Evolutionary conservation across 2,888 invertebrate species (phyloP).

Genomic region (Hipparchia semele): DNA sequence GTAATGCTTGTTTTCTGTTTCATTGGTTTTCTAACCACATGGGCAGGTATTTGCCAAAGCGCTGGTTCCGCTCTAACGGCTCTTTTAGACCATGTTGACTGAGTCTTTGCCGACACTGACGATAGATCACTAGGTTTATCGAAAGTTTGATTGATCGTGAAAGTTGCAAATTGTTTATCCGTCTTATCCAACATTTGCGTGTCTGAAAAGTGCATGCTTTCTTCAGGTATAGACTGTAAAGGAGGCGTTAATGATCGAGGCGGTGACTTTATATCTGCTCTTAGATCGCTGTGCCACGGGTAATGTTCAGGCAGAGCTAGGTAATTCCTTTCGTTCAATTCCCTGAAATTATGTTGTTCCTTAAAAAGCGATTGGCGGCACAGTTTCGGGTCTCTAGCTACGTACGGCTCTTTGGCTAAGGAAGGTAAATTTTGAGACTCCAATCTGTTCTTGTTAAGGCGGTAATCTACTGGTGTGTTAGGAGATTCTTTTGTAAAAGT

Average conservation of each 20-base stretch:
- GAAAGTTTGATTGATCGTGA: slow-evolving; percentile 73
- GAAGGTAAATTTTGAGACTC: slow-evolving; percentile 56
- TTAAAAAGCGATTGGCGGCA: slow-evolving; percentile 71
- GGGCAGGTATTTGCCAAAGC: slow-evolving; percentile 68
- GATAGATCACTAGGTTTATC: slow-evolving; percentile 56
- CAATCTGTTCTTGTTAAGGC: slow-evolving; percentile 48
- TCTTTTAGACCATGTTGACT: slow-evolving; percentile 71
- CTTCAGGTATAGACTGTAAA: slow-evolving; percentile 78
- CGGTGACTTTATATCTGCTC: slow-evolving; percentile 59
- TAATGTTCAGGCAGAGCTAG: slow-evolving; percentile 55
- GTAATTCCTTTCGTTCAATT: slow-evolving; percentile 53
- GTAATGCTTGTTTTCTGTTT: slow-evolving; percentile 55
- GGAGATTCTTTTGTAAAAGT: slow-evolving; percentile 82
- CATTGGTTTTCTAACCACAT: slow-evolving; percentile 53
- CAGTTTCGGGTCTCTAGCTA: slow-evolving; percentile 51
- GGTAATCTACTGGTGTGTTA: slow-evolving; percentile 56
- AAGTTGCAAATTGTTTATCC: slow-evolving; percentile 62
- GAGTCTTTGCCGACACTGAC: slow-evolving; percentile 49
- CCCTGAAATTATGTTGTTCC: slow-evolving; percentile 60
- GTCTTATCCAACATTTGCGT: slow-evolving; percentile 63
- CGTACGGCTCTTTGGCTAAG: slow-evolving; percentile 51
- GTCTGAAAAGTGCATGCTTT: slow-evolving; percentile 65
- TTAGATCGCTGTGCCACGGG: slow-evolving; percentile 65
- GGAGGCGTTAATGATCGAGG: slow-evolving; percentile 69
- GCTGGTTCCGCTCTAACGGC: slow-evolving; percentile 63